Evolutionary conservation across 2,113 vertebrate genomes (phyloP).

Genomic region (Cochlearius cochlearius): DNA sequence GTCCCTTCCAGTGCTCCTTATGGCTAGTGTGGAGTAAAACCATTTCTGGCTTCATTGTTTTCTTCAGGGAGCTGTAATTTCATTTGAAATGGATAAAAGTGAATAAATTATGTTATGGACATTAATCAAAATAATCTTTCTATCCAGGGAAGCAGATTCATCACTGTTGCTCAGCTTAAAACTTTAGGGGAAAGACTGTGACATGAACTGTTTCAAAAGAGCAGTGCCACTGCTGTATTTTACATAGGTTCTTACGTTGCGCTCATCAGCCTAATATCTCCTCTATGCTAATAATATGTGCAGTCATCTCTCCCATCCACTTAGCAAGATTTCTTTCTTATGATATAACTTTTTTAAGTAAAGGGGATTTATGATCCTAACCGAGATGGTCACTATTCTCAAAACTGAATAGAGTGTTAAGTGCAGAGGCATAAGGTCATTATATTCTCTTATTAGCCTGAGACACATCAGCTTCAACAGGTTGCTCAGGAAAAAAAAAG

Average conservation of each 20-base stretch:
- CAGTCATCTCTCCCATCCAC: background rate
- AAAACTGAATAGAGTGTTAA: background rate
- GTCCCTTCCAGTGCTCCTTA: background rate
- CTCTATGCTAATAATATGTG: background rate
- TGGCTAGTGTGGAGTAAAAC: background rate
- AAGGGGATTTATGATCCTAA: background rate
- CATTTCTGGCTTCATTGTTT: background rate
- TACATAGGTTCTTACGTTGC: background rate
- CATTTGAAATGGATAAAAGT: background rate
- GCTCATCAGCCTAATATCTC: background rate
- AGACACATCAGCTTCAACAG: background rate
- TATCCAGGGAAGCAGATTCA: background rate
- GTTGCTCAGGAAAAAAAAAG: slow-evolving; percentile 1
- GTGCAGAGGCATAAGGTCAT: background rate
- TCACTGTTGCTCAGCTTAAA: background rate
- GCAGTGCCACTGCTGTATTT: background rate
- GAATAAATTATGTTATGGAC: background rate
- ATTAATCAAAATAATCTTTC: background rate
- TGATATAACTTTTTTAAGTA: background rate
- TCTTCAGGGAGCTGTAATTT: slow-evolving; percentile 16
- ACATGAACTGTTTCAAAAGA: background rate
- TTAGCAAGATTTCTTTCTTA: background rate
- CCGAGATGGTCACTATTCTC: background rate
- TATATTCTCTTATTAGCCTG: background rate
- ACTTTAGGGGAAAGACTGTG: slow-evolving; percentile 6